Evolutionary conservation across 2,888 invertebrate species (phyloP).

Genomic region (Spodoptera picta): DNA sequence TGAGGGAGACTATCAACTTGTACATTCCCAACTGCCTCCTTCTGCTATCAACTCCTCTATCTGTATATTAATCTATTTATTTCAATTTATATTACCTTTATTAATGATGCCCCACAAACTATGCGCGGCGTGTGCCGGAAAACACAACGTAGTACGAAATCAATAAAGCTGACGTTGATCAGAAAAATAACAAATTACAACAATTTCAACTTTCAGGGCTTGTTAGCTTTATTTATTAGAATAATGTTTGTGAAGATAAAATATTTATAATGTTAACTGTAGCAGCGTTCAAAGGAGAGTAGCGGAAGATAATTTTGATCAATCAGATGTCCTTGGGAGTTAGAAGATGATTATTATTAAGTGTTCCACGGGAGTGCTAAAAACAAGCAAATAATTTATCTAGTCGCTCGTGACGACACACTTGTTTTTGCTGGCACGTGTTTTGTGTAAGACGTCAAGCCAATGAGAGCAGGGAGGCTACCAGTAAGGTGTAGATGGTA

Average conservation of each 20-base stretch:
- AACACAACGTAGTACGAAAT: constrained; percentile 6
- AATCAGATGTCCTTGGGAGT: constrained; percentile 18
- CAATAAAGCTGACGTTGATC: neutral
- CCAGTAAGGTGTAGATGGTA: neutral
- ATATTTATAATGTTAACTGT: constrained; percentile 11
- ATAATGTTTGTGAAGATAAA: constrained; percentile 12
- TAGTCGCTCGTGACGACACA: constrained; percentile 32
- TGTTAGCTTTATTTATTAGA: constrained; percentile 31
- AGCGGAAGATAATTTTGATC: constrained; percentile 29
- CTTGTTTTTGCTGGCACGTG: constrained; percentile 52
- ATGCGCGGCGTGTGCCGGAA: neutral
- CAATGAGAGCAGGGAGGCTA: neutral
- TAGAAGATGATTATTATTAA: constrained; percentile 4
- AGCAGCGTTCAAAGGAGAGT: constrained; percentile 25
- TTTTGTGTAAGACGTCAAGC: constrained; percentile 11
- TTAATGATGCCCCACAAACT: too few relatives aligned
- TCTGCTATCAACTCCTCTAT: too few relatives aligned
- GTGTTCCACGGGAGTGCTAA: constrained; percentile 4
- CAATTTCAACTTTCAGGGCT: constrained; percentile 17
- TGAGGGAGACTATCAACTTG: constrained; percentile 3
- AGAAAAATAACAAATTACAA: constrained; percentile 37
- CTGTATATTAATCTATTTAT: too few relatives aligned
- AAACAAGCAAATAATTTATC: constrained; percentile 43
- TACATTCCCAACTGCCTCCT: too few relatives aligned
- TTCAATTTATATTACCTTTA: too few relatives aligned